Evolutionary conservation across 2,888 invertebrate species (phyloP).

Genomic region (Erpobdella octoculata): DNA sequence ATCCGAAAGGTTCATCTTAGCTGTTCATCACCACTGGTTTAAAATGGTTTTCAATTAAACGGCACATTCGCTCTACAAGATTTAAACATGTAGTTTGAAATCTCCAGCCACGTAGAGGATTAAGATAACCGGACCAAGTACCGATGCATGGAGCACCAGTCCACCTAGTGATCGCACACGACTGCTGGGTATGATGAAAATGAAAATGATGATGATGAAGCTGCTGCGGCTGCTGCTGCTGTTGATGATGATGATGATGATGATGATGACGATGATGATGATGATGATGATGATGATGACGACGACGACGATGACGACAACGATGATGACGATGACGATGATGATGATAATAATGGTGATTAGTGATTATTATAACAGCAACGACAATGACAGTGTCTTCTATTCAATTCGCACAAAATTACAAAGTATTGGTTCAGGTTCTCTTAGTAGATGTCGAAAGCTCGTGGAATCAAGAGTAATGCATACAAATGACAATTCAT

Average conservation of each 20-base stretch:
- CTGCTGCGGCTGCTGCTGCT: not conserved
- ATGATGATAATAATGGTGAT: not conserved
- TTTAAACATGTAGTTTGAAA: too few relatives aligned
- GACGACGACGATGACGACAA: not conserved
- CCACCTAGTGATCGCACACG: too few relatives aligned
- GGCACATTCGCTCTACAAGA: too few relatives aligned
- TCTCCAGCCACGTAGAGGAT: too few relatives aligned
- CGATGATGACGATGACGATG: not conserved
- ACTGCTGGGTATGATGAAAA: not conserved
- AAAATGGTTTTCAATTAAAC: too few relatives aligned
- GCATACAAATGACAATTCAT: too few relatives aligned
- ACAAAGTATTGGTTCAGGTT: not conserved
- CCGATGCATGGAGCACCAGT: too few relatives aligned
- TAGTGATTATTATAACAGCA: not conserved
- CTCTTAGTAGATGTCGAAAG: not conserved
- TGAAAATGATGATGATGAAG: not conserved
- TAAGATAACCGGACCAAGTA: too few relatives aligned
- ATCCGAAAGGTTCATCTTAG: too few relatives aligned
- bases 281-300: slow-evolving; percentile 2
- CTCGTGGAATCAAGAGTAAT: not conserved
- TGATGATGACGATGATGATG: slow-evolving; percentile 5
- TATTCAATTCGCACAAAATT: too few relatives aligned
- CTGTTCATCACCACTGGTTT: too few relatives aligned
- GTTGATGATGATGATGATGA: not conserved
- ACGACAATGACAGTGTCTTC: not conserved